Conservation (phyloP, 2,797 vertebrate species). For the Loriculus beryllinus region DNA sequence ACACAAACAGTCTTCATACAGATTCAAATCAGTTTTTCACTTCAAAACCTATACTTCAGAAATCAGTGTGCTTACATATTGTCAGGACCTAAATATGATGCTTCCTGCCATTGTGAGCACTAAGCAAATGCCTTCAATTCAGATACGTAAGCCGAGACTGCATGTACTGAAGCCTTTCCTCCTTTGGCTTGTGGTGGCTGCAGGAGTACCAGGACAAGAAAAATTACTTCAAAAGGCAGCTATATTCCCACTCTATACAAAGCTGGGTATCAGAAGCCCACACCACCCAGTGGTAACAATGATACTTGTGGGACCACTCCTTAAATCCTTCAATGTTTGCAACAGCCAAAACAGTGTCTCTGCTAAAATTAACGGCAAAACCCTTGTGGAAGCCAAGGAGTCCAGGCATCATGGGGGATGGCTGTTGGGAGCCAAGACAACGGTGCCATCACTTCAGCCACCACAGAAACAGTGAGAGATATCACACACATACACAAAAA, state of each 20-base stretch:
- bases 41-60: neutral
- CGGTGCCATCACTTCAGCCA: neutral
- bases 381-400: rapidly evolving
- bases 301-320: neutral
- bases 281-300: rapidly evolving
- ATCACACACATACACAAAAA: neutral
- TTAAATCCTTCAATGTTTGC: neutral
- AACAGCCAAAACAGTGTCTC: rapidly evolving
- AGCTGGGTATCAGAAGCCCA: neutral
- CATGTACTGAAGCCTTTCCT: neutral
- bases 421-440: neutral
- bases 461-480: neutral
- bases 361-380: neutral
- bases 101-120: neutral
- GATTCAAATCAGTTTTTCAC: neutral
- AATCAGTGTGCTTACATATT: neutral
- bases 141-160: neutral
- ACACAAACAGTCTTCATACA: neutral
- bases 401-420: rapidly evolving
- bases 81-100: neutral
- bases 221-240: neutral
- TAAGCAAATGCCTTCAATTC: neutral
- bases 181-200: neutral
- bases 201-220: neutral
- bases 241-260: neutral